These are phyloP conservation scores for Acleris sparsana DNA, from an alignment of 2,888 invertebrate genomes.

Conservation along the genomic window DNA sequence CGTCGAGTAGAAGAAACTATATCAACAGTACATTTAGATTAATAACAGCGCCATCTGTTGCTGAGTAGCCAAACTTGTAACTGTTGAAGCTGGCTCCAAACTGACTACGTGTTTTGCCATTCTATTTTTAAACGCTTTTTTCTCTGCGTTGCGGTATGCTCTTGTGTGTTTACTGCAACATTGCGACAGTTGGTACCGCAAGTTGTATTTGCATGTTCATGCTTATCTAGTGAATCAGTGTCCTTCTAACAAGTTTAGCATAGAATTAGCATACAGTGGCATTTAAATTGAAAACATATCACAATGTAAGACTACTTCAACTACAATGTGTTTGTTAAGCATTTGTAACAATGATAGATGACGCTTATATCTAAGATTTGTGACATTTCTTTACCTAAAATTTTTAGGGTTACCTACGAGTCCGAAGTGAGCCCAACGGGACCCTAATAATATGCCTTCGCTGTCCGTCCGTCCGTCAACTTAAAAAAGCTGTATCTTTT, in stretches of 20 bases:
- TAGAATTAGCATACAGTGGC: slow-evolving; percentile 29
- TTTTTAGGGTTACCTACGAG: no score
- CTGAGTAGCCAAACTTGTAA: slow-evolving; percentile 5
- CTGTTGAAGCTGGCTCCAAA: neutral
- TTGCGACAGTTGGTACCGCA: neutral
- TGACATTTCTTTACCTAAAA: no score
- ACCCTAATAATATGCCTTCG: no score
- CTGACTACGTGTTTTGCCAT: neutral
- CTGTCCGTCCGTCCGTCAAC: no score
- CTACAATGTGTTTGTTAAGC: neutral
- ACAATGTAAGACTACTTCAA: neutral
- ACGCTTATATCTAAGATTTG: no score
- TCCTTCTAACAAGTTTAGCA: slow-evolving; percentile 24
- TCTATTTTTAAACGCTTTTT: neutral
- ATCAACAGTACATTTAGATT: neutral
- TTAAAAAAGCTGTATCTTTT: no score
- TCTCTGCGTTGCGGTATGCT: neutral
- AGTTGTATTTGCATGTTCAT: slow-evolving; percentile 17
- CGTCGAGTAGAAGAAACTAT: neutral
- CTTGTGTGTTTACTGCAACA: neutral
- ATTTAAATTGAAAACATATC: slow-evolving; percentile 10
- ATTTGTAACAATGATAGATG: neutral
- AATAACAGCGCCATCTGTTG: slow-evolving; percentile 22
- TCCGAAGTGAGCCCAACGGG: no score
- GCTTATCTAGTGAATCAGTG: slow-evolving; percentile 24